Base-by-base conservation (phyloP, 2,797 vertebrate species). In the Naso thynnoides region DNA sequence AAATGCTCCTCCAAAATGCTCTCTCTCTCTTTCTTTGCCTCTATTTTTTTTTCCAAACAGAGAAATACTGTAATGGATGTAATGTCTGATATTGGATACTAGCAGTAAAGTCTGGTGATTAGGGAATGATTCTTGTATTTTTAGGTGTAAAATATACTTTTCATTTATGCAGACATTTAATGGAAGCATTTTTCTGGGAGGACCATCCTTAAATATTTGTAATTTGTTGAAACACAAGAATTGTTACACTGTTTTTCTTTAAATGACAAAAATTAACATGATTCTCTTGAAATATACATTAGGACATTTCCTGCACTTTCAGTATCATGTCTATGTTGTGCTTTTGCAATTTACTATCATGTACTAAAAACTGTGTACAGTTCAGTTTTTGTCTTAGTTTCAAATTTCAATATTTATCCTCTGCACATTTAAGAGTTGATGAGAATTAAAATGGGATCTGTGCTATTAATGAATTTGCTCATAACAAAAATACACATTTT, bases 1-100 rank as follows among this genome's bases (percentile, higher is more conserved):
- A 88, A 87, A 80, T 26, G 24, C 55, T 83, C 54, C 53, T 58
- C 52, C 36, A 79, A 85, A 89, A 88, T 83, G 67, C 16, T 74
- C 52, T 70, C 70, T 57, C 26, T 73, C 48, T 67, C 27, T 44
- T 18, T n/a, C n/a, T 74, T 56, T 77, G 19, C 19, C 39, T 61
- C 53, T 54, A 4, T 74, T 82, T 81, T 81, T 76, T 64, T 33
- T n/a, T n/a, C n/a, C 39, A 70, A 33, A 68, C 14, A 15, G 31
- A 84, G 65, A 82, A 84, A 86, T 72, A 65, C 62, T 70, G 68
- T 77, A 82, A 80, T 70, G 42, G 76, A 64, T 83, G 49, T 81
- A 72, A 75, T 81, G 73, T 58, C 74, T 59, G 41, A 70, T 44
- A 24, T 24, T 61, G 23, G 45, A 70, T 48, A 62, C 45, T 18